Evolutionary conservation across 2,888 invertebrate species (phyloP), one percentile per base, ranked within the genome.

Genomic region (Dolichomitus sp.): DNA sequence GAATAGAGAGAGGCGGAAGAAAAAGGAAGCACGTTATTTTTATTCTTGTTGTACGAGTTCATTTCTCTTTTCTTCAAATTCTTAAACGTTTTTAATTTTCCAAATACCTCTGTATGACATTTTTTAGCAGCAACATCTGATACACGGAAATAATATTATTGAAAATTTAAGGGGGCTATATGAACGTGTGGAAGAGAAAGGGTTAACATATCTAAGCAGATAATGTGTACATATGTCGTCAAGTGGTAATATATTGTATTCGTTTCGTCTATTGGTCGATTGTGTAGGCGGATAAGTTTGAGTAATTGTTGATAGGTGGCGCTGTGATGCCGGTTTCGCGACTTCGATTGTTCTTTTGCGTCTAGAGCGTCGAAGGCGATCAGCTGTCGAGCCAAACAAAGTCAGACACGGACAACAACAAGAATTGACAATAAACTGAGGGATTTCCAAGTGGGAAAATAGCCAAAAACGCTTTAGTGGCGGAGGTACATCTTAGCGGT

Each of bases 371-470:
- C 45, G 30, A 9, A 33, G 23, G 59, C 70, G 78, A 78, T 82
- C 81, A 82, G 81, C 81, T 82, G 81, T 82, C 69, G 57, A 65
- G 54, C 57, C 57, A 82, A 82, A 70, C 78, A 78, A 74, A 74
- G 57, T 74, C 54, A 52, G 11, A 19, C 27, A 73, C 52, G 19
- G 40, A 74, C 78, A 74, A 81, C 74, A 78, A 74, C 65, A 48
- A 17, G n/a, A 74, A 59, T 61, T n/a, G 45, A 33, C 72, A 27
- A 72, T 57, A 70, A 57, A 40, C 42, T 4, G 23, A 40, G 37
- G 19, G 14, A 33, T 30, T 63, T 4, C 7, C 42, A 61, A 27
- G n/a, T 17, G 23, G 19, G 19, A 27, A 50, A 52, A 40, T 5
- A 42, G 59, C 27, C 19, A 61, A 50, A 19, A 23, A 19, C 37